Evolutionary conservation across 2,113 vertebrate species (phyloP).

Genomic region (Fukomys damarensis): DNA sequence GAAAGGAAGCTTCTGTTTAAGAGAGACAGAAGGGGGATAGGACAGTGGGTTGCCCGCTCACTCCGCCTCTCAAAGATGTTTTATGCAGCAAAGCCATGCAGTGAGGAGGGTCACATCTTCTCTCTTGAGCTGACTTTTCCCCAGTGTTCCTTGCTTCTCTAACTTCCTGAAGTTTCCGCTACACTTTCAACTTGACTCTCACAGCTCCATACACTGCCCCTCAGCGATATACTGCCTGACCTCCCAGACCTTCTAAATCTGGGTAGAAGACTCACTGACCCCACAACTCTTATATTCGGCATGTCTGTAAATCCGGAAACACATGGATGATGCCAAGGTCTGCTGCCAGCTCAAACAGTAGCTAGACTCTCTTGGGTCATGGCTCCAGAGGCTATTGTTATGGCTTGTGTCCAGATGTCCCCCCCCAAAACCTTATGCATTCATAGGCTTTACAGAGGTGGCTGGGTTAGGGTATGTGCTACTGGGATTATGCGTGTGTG

Average conservation of each 20-base stretch:
- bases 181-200: not conserved
- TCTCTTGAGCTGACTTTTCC: not conserved
- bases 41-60: too few species aligned
- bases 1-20: too few species aligned
- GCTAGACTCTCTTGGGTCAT: not conserved
- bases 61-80: too few species aligned
- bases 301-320: not conserved
- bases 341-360: not conserved
- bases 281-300: not conserved
- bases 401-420: not conserved
- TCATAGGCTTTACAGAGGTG: not conserved
- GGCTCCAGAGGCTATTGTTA: not conserved
- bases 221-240: not conserved
- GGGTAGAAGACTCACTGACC: not conserved
- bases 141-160: not conserved
- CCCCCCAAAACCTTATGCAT: not conserved
- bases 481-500: not conserved
- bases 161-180: not conserved
- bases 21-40: too few species aligned
- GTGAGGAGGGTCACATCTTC: not conserved
- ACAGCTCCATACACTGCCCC: not conserved
- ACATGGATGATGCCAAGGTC: not conserved
- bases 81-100: too few species aligned
- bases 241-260: not conserved
- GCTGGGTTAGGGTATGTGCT: not conserved